Conservation (phyloP, 2,888 invertebrate species). For the Brachyopa scutellaris region DNA sequence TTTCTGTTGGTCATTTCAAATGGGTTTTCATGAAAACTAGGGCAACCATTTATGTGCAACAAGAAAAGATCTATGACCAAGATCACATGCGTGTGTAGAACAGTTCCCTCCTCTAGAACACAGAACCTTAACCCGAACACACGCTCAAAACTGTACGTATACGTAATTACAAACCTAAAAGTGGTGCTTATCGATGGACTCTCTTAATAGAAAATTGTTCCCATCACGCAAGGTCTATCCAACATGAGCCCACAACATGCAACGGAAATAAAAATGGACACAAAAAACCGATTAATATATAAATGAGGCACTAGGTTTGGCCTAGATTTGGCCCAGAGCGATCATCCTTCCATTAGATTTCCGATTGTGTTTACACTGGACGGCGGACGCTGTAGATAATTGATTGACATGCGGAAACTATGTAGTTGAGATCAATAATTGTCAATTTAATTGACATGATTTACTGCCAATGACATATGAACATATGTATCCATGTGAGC, state of each 20-base stretch:
- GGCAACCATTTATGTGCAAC: conserved; percentile 10
- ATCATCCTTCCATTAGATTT: conserved; percentile 14
- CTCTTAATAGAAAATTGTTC: conserved; percentile 28
- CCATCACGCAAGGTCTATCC: conserved; percentile 41
- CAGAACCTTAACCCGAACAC: conserved; percentile 4
- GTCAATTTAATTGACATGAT: conserved; percentile 54
- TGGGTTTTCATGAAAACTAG: conserved; percentile 1
- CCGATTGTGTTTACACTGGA: conserved; percentile 7
- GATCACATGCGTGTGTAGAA: conserved; percentile 35
- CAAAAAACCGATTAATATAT: conserved; percentile 12
- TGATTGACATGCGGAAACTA: conserved; percentile 60
- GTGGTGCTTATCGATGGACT: conserved; percentile 39
- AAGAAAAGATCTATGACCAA: conserved; percentile 12
- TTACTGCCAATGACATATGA: too few species aligned
- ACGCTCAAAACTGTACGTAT: neutral
- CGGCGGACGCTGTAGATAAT: neutral
- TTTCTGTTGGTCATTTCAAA: neutral
- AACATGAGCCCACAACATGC: conserved; percentile 32
- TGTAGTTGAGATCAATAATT: conserved; percentile 19
- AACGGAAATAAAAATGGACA: conserved; percentile 43
- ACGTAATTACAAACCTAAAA: conserved; percentile 27
- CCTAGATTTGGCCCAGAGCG: conserved; percentile 8
- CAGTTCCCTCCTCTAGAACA: conserved; percentile 25
- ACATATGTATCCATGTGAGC: too few species aligned
- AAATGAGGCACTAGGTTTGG: conserved; percentile 32